Base-by-base conservation (phyloP, 2,888 invertebrate species). In the Tinea pellionella region DNA sequence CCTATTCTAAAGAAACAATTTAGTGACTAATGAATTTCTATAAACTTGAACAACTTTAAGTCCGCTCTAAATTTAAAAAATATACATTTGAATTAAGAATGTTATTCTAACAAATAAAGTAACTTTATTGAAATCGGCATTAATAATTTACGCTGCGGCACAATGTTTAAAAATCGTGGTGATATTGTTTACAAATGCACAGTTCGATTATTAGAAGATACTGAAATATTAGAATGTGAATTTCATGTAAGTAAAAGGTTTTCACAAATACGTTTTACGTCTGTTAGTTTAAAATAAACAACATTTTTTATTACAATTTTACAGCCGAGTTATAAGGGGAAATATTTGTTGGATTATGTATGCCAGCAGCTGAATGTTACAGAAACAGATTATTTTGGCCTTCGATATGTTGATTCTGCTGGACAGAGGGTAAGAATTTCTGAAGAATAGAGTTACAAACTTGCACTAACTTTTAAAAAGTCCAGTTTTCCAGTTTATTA, bases 311-410 rank as follows among this genome's bases (percentile, higher is more conserved):
- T 13, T n/a, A n/a, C n/a, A n/a, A n/a, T 61, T 61, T 91, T 90
- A 60, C 85, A 96, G 96, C 92, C 93, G 66, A 93, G 94, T 78
- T 93, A 95, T 77, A 96, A 96, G 82, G 96, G 97, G 63, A 94
- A 94, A 81, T 94, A 92, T 83, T 89, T 98, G 68, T 88, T 97
- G 75, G 96, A 97, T 75, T 93, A 94, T 88, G 93, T 96, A 65
- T 97, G 96, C 82, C 93, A 94, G 74, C 94, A 96, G 77, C 88
- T 97, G 69, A 95, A 96, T 84, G 92, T 98, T 65, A 90, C 94
- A 64, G 97, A 97, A 86, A 96, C 94, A 71, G 97, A 98, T 84
- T 97, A 97, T 81, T 96, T 98, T 80, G 97, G 97, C 11, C 89
- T 97, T 64, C 92, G 97, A 64, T 97, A 94, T 91, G 96, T 96